phyloP scores from a whole-genome alignment of 2,797 vertebrate species.

The Neoniphon sammara region DNA sequence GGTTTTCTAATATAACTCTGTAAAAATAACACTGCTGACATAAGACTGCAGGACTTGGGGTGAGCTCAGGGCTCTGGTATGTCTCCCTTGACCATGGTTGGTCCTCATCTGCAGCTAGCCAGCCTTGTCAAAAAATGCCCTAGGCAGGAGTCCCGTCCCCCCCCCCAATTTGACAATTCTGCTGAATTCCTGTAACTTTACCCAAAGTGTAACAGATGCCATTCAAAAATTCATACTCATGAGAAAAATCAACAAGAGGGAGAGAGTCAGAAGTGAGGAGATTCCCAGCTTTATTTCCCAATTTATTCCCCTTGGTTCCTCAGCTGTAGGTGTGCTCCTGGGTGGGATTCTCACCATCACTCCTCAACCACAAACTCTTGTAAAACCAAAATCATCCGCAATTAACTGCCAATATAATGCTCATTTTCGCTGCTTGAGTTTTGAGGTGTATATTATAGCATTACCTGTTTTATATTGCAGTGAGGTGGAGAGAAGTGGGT shows the following conservation, averaged over 20 bases:
- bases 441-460: constrained; percentile 46
- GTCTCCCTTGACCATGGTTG: constrained; percentile 74
- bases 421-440: constrained; percentile 69
- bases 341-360: constrained; percentile 58
- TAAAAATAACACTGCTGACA: constrained; percentile 84
- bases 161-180: constrained; percentile 36
- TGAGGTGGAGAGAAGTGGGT: constrained; percentile 30
- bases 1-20: constrained; percentile 78
- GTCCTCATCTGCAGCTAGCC: constrained; percentile 65
- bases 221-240: constrained; percentile 3
- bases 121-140: constrained; percentile 68
- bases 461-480: constrained; percentile 45
- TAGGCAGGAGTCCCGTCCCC: constrained; percentile 51
- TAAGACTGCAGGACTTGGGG: constrained; percentile 71
- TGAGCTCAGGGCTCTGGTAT: constrained; percentile 84
- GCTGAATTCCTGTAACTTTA: not conserved
- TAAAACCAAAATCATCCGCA: constrained; percentile 68
- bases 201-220: not conserved
- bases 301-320: constrained; percentile 3
- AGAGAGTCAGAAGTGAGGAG: not conserved
- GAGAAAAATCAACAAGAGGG: not conserved
- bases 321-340: constrained; percentile 40
- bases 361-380: constrained; percentile 62
- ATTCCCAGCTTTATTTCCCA: constrained; percentile 10
- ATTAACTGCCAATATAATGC: constrained; percentile 61